Evolutionary conservation across 1,140 invertebrate species (phyloP).

Genomic region (Agraylea sexmaculata): DNA sequence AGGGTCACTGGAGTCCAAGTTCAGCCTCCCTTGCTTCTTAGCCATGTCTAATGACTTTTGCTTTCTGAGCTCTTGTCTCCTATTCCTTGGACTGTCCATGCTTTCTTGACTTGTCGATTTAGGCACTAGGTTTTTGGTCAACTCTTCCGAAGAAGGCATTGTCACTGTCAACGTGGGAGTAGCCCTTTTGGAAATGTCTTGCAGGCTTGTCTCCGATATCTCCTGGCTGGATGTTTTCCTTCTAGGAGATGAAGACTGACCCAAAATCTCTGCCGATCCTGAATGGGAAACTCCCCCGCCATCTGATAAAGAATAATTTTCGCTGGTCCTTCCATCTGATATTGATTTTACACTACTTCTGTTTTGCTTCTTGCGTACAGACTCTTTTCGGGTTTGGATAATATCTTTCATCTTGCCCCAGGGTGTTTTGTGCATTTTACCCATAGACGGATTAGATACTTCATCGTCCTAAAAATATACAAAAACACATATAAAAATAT

Average conservation of each 20-base stretch:
- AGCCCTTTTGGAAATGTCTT: conserved; percentile 20
- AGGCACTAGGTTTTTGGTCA: no score
- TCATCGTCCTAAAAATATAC: conserved; percentile 15
- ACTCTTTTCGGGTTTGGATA: conserved; percentile 54
- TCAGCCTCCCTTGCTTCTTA: conserved; percentile 18
- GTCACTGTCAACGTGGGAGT: conserved; percentile 44
- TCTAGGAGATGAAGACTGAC: conserved; percentile 12
- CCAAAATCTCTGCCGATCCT: conserved; percentile 16
- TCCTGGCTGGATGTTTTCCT: conserved; percentile 22
- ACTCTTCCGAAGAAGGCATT: conserved; percentile 45
- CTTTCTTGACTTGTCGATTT: no score
- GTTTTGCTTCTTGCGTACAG: conserved; percentile 44
- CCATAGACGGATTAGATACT: conserved; percentile 30
- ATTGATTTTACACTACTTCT: conserved; percentile 24
- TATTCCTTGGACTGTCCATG: no score
- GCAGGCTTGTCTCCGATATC: conserved; percentile 5
- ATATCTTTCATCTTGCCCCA: conserved; percentile 62
- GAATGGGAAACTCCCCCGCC: conserved; percentile 28
- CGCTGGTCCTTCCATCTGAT: conserved; percentile 31
- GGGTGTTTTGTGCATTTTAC: conserved; percentile 45
- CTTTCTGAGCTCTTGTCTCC: conserved; percentile 36
- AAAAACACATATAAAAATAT: neutral
- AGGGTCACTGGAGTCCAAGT: conserved; percentile 31
- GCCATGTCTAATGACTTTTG: conserved; percentile 34
- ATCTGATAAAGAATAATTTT: conserved; percentile 41